Evolutionary conservation across 1,140 invertebrate species (phyloP).

Genomic region (Brachionus calyciflorus): DNA sequence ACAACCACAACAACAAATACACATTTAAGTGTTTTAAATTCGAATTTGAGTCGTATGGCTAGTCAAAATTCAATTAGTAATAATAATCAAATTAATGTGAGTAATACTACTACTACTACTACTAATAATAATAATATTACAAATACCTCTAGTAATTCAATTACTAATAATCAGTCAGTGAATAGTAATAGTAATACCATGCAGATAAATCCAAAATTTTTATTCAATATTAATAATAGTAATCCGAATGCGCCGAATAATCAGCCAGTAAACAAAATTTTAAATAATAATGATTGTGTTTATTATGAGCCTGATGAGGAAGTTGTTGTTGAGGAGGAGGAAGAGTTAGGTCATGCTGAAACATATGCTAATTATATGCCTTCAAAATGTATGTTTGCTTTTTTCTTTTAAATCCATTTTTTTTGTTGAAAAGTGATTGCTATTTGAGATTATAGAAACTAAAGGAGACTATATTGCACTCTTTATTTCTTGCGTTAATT

Average conservation of each 20-base stretch:
- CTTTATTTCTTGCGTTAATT: too few relatives aligned
- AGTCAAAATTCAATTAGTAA: neutral
- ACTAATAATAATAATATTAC: neutral
- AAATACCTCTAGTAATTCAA: neutral
- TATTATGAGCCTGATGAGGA: conserved; percentile 6
- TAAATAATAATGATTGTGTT: neutral
- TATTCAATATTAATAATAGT: neutral
- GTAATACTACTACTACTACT: neutral
- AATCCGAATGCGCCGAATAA: neutral
- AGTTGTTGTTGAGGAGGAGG: conserved; percentile 26
- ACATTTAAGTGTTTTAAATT: conserved; percentile 27
- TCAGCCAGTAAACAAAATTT: neutral
- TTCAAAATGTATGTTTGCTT: conserved; percentile 72
- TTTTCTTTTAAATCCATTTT: too few relatives aligned
- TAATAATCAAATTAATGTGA: neutral
- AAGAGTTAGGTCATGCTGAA: conserved; percentile 67
- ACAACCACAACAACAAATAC: neutral
- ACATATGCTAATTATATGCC: conserved; percentile 98
- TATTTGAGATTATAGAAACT: neutral
- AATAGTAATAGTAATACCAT: neutral
- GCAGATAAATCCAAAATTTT: neutral
- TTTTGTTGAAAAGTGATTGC: too few relatives aligned
- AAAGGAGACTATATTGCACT: conserved; percentile 10
- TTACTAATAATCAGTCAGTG: neutral
- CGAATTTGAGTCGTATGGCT: neutral